Evolutionary conservation across 2,888 invertebrate genomes (phyloP).

Genomic region (Volucella zonaria): DNA sequence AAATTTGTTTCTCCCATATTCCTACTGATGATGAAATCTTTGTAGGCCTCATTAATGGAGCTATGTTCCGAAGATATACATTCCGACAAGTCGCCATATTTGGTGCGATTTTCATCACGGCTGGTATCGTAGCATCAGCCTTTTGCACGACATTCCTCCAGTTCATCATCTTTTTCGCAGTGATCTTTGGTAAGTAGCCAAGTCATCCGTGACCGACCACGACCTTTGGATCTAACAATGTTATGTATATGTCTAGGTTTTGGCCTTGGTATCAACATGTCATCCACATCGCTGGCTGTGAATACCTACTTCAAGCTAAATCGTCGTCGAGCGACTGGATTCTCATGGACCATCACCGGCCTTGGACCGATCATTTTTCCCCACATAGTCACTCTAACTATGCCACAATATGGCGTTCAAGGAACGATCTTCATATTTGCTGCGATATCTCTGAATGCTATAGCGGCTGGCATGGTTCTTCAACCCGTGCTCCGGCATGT

Average conservation of each 20-base stretch:
- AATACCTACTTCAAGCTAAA: constrained; percentile 89
- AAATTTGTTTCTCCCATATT: background rate
- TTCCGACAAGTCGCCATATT: constrained; percentile 87
- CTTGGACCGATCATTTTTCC: constrained; percentile 90
- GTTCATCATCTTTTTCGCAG: constrained; percentile 86
- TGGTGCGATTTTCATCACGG: constrained; percentile 85
- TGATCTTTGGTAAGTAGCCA: constrained; percentile 86
- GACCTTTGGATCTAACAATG: background rate
- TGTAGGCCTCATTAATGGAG: constrained; percentile 86
- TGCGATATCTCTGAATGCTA: constrained; percentile 86
- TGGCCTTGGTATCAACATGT: constrained; percentile 87
- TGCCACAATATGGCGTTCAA: constrained; percentile 86
- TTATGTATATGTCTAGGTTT: constrained; percentile 71
- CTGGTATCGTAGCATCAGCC: constrained; percentile 85
- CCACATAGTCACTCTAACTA: constrained; percentile 86
- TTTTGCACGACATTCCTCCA: constrained; percentile 86
- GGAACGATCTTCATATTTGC: constrained; percentile 88
- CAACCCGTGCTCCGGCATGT: constrained; percentile 90
- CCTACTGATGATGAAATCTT: background rate
- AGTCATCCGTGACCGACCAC: no score
- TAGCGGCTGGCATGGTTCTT: constrained; percentile 86
- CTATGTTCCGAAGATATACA: constrained; percentile 87
- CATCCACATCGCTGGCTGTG: constrained; percentile 87
- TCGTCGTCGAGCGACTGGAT: constrained; percentile 87
- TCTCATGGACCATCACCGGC: constrained; percentile 89